A percentile compares a stretch with the other conserved stretches of the same genome.
These are phyloP conservation scores for Carassius gibelio DNA, from an alignment of 2,113 vertebrate species.

Conservation along the genomic window DNA sequence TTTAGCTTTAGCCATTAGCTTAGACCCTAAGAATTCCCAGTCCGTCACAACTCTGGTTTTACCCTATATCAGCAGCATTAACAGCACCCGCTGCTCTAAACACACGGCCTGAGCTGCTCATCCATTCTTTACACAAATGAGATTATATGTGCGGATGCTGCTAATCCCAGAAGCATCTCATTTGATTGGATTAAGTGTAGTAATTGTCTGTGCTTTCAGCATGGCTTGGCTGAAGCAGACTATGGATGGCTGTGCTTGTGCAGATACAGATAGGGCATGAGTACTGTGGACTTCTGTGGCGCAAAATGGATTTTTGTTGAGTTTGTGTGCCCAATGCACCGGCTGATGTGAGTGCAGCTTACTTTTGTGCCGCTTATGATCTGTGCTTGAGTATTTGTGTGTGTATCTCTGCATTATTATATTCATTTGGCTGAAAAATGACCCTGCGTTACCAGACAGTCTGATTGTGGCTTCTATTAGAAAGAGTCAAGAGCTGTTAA, in stretches of 20 bases:
- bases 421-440: conserved; percentile 10
- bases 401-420: conserved; percentile 8
- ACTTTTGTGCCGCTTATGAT: conserved; percentile 1
- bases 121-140: conserved; percentile 47
- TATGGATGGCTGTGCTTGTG: conserved; percentile 16
- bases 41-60: background rate
- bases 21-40: background rate
- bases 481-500: conserved; percentile 23
- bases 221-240: background rate
- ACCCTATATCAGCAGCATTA: conserved; percentile 25
- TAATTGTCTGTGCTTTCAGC: conserved; percentile 42
- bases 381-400: background rate
- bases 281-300: conserved; percentile 21
- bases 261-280: conserved; percentile 30
- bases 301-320: conserved; percentile 42
- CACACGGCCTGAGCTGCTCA: conserved; percentile 18
- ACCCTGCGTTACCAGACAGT: conserved; percentile 29
- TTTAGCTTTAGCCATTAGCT: conserved; percentile 19
- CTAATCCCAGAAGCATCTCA: conserved; percentile 44
- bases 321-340: background rate
- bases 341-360: conserved; percentile 25
- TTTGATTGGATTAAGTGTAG: conserved; percentile 53
- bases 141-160: conserved; percentile 46
- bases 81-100: background rate
- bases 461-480: conserved; percentile 13